phyloP scores from a whole-genome alignment of 2,888 invertebrate species.

The Cephus sareptanus region DNA sequence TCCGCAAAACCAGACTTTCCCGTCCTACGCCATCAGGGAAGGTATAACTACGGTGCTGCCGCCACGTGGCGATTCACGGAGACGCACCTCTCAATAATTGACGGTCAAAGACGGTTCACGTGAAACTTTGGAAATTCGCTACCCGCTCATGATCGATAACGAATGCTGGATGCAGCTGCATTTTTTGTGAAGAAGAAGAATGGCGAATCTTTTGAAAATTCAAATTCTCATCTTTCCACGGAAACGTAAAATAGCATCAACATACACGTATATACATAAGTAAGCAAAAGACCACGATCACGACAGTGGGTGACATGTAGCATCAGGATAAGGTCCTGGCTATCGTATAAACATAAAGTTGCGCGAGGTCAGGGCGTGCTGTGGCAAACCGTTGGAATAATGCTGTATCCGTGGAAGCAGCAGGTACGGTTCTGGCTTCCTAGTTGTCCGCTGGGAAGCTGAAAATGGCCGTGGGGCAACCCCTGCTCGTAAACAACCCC shows the following conservation, averaged over 20 bases:
- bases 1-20: neutral
- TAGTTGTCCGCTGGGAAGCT: conserved; percentile 6
- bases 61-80: neutral
- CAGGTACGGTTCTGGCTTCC: conserved; percentile 17
- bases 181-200: neutral
- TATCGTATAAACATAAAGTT: conserved; percentile 51
- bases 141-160: neutral
- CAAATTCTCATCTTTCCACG: neutral
- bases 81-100: neutral
- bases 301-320: conserved; percentile 53
- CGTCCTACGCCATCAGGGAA: neutral
- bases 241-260: neutral
- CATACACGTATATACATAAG: neutral
- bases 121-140: neutral
- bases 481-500: conserved; percentile 39
- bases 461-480: conserved; percentile 26
- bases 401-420: conserved; percentile 7
- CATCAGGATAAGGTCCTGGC: conserved; percentile 42
- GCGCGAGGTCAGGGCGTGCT: conserved; percentile 13
- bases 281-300: neutral
- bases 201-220: neutral
- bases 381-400: conserved; percentile 1
- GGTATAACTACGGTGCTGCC: neutral
- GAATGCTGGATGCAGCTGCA: neutral
- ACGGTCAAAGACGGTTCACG: neutral